Evolutionary conservation across 2,888 invertebrate genomes (phyloP), one percentile per base, ranked within the genome.

Genomic region (Melanostoma scalare): DNA sequence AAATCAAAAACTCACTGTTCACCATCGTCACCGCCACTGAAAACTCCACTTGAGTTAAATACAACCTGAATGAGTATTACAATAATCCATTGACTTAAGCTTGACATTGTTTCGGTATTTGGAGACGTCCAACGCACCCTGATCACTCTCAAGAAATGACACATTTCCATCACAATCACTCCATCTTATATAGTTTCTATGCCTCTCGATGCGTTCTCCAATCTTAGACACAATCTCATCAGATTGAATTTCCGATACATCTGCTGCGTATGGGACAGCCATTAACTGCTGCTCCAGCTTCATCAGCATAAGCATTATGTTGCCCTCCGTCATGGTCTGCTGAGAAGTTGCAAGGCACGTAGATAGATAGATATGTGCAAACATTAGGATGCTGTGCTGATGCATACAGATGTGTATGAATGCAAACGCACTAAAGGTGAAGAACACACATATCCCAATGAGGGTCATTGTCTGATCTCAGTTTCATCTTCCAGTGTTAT

Each of bases 401-500:
- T 20, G 20, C 44, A 10, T n/a, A 46, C 10, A 6, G 4, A 46
- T 3, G 20, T 44, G 31, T 31, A 60, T 38, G 38, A 36, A 42
- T 42, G 46, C 44, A 40, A 56, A 36, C 38, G 30, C 71, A 55
- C 46, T 38, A 44, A 42, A 82, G 75, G 65, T 50, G 67, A 20
- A 20, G 20, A 81, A 50, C 53, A 33, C 8, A 73, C 35, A 38
- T 73, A 74, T 40, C 52, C 69, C 69, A 58, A 76, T 80, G 67
- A 85, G 75, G 85, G 80, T 85, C 80, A 85, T 48, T 85, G 85
- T 31, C 85, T 85, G 85, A 75, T 80, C 85, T 80, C 79, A 60
- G 58, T 71, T 44, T 71, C 74, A 61, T 44, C 65, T 52, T 48
- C 40, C 36, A n/a, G 33, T 79, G 42, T 61, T 73, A 63, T 69